Evolutionary conservation across 2,888 invertebrate species (phyloP).

Genomic region (Lomographa bimaculata): DNA sequence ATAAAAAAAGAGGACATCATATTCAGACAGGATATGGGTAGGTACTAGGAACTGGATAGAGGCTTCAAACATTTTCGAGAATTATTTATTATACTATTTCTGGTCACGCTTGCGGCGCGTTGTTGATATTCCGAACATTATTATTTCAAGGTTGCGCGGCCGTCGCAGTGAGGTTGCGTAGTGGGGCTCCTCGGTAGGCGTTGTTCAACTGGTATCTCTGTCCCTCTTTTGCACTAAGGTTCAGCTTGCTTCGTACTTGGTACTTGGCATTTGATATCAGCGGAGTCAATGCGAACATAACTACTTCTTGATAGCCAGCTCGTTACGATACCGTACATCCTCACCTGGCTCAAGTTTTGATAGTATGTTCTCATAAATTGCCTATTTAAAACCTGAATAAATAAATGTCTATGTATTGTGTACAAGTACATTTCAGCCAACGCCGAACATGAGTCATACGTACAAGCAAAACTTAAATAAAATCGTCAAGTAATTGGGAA

Average conservation of each 20-base stretch:
- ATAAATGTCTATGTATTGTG: slow-evolving; percentile 28
- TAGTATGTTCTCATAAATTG: slow-evolving; percentile 39
- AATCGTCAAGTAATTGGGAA: slow-evolving; percentile 16
- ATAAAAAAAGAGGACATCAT: slow-evolving; percentile 37
- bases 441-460: slow-evolving; percentile 54
- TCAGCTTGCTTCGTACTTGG: slow-evolving; percentile 67
- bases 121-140: slow-evolving; percentile 83
- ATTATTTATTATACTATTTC: slow-evolving; percentile 77
- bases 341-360: slow-evolving; percentile 51
- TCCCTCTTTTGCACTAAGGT: slow-evolving; percentile 77
- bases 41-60: slow-evolving; percentile 55
- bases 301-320: slow-evolving; percentile 63
- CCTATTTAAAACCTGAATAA: slow-evolving; percentile 48
- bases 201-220: slow-evolving; percentile 74
- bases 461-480: slow-evolving; percentile 17
- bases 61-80: slow-evolving; percentile 67
- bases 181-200: slow-evolving; percentile 82
- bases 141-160: slow-evolving; percentile 83
- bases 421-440: slow-evolving; percentile 41
- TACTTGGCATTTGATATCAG: slow-evolving; percentile 71
- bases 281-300: slow-evolving; percentile 61
- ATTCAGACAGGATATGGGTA: slow-evolving; percentile 55
- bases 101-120: slow-evolving; percentile 82
- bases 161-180: slow-evolving; percentile 81
- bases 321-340: slow-evolving; percentile 53